Conservation (phyloP, 64 coral and sea anemone genomes). For the Pocillopora damicornis region DNA sequence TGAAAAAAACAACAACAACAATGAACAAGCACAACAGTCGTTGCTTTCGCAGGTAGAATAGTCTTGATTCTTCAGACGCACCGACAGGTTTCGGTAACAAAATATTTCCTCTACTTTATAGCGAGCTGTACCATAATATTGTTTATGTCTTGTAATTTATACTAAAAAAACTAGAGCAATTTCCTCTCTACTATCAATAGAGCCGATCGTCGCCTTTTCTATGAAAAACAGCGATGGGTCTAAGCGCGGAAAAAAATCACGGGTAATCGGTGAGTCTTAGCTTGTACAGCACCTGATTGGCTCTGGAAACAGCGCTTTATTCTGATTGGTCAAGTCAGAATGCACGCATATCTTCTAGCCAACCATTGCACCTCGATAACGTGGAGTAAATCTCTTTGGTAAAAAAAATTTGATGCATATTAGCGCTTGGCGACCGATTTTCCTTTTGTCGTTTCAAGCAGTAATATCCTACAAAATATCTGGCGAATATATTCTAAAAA, state of each 20-base stretch:
- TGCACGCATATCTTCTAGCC: background rate
- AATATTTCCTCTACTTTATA: background rate
- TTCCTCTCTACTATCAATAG: background rate
- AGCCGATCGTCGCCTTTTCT: no score
- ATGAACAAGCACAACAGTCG: background rate
- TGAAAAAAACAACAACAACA: background rate
- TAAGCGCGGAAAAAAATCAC: background rate
- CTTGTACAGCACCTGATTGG: background rate
- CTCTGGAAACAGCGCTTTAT: background rate
- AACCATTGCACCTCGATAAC: background rate
- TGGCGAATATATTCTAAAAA: background rate
- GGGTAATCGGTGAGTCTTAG: background rate
- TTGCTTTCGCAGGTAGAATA: background rate
- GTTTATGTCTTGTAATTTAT: slow-evolving; percentile 15
- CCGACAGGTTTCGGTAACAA: background rate
- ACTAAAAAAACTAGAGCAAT: background rate
- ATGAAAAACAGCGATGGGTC: no score
- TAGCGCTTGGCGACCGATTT: background rate
- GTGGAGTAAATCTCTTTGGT: background rate
- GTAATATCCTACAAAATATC: background rate
- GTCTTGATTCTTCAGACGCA: background rate
- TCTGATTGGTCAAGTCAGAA: background rate
- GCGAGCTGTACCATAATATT: slow-evolving; percentile 10
- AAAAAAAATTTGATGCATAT: background rate
- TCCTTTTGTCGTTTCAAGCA: background rate